phyloP scores from a whole-genome alignment of 2,797 vertebrate genomes.

The Tiaroga cobitis region DNA sequence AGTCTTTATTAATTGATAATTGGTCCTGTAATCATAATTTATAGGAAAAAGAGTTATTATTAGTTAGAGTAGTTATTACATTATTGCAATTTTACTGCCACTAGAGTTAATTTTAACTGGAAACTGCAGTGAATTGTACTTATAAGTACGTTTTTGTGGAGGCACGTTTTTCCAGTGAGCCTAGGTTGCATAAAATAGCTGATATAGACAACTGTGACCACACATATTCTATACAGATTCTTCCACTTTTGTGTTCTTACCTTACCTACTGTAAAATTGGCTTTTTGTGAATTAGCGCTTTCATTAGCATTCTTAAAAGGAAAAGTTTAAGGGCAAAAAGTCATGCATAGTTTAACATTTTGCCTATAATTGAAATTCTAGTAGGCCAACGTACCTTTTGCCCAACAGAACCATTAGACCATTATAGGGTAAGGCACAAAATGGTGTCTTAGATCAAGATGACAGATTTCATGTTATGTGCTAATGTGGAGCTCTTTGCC shows the following conservation, averaged over 20 bases:
- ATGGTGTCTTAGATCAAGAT: slow-evolving; percentile 42
- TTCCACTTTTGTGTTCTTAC: not conserved
- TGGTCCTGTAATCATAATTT: not conserved
- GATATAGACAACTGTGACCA: not conserved
- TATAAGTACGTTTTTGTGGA: not conserved
- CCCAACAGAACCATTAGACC: slow-evolving; percentile 26
- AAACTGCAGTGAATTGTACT: not conserved
- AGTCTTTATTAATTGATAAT: not conserved
- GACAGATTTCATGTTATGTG: slow-evolving; percentile 27
- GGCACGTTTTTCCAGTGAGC: not conserved
- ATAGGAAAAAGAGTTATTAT: not conserved
- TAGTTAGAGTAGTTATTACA: too few relatives aligned
- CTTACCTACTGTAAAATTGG: not conserved
- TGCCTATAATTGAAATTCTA: slow-evolving; percentile 34
- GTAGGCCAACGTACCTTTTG: slow-evolving; percentile 13
- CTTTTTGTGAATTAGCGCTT: slow-evolving; percentile 13
- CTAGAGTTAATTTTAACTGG: not conserved
- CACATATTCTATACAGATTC: not conserved
- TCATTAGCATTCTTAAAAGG: slow-evolving; percentile 24
- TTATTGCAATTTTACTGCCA: not conserved
- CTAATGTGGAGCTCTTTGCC: slow-evolving; percentile 42
- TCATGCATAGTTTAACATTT: slow-evolving; percentile 49
- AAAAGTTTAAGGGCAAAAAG: slow-evolving; percentile 32
- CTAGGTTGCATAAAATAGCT: not conserved
- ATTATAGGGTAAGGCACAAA: slow-evolving; percentile 29